Conservation (phyloP, 2,113 vertebrate species). For the Hippocampus abdominalis region DNA sequence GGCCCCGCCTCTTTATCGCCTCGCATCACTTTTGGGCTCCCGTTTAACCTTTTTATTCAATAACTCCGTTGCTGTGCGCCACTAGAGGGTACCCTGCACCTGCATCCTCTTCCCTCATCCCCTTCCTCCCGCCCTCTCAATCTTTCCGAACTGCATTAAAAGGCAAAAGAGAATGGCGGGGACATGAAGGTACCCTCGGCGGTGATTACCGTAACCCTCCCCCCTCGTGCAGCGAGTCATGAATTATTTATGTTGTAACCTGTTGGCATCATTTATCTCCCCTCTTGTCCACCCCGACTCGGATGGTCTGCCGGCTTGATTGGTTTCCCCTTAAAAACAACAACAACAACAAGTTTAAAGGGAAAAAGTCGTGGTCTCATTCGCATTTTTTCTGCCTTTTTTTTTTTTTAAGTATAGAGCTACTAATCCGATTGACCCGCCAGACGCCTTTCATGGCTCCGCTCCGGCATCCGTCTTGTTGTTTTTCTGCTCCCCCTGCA, state of each 20-base stretch:
- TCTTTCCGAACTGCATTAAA: not conserved
- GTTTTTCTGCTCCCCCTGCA: conserved; percentile 19
- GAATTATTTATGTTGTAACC: conserved; percentile 11
- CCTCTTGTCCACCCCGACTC: not conserved
- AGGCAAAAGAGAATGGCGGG: not conserved
- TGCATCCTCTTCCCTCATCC: not conserved
- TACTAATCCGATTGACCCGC: conserved; percentile 36
- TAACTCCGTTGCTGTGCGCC: conserved; percentile 51
- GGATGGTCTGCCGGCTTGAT: not conserved
- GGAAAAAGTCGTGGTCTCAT: conserved; percentile 26
- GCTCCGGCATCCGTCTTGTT: conserved; percentile 25
- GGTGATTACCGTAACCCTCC: conserved; percentile 27
- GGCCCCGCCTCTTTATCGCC: conserved; percentile 22
- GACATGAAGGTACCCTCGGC: conserved; percentile 6
- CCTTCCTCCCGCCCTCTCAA: not conserved
- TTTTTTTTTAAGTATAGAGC: conserved; percentile 9
- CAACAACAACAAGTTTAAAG: conserved; percentile 3
- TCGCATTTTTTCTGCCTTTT: conserved; percentile 32
- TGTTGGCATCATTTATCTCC: conserved; percentile 5
- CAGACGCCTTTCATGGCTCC: conserved; percentile 42
- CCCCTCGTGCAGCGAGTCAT: not conserved
- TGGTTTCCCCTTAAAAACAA: conserved; percentile 9
- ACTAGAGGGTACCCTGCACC: conserved; percentile 65
- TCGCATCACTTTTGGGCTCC: conserved; percentile 26
- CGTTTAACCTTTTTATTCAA: conserved; percentile 42